Base-by-base conservation (phyloP, 35 echinoderm and acorn worm species). In the Amphiura filiformis region DNA sequence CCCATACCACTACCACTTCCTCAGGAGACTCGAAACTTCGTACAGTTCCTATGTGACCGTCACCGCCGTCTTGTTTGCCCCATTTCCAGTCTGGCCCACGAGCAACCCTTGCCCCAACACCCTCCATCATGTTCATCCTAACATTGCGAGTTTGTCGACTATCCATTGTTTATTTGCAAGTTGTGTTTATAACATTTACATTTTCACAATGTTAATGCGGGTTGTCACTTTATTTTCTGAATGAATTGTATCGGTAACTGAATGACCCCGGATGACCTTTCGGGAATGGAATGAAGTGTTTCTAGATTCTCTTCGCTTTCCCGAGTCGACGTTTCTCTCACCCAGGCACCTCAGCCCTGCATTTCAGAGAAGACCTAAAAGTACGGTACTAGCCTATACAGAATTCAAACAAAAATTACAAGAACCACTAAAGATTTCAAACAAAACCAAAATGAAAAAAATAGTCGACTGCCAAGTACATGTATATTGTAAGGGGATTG, bases 51-150 rank as follows among this genome's bases (percentile, higher is more conserved):
- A 99, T 90, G 80, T 99, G 96, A 37, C 96, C 96, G 80, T 99
- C 96, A 12, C 96, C 96, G 13, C 96, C 96, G 90, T 99, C 96
- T 88, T 99, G 96, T 87, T 99, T 99, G 26, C 96, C 96, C 96
- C 96, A 99, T 81, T 99, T 99, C 96, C 96, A 99, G 84, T 99
- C 96, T 15, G 93, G 96, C 26, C 96, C 96, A 76, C 96, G 89
- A 34, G 91, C 90, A 87, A 99, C 96, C 78, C 93, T 89, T 20
- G 96, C 93, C 42, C 96, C 96, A 76, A 99, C 96, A 32, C 96
- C 96, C 77, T 99, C 96, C 88, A 99, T 89, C 83, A 98, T 98
- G 75, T 98, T 94, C 76, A 94, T 84, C 38, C 89, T 37, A 28
- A 91, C 82, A 82, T 91, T 91, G 5, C 89, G 56, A 31, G 80